Evolutionary conservation across 2,113 vertebrate species (phyloP).

Genomic region (Microcebus lehilahytsara): DNA sequence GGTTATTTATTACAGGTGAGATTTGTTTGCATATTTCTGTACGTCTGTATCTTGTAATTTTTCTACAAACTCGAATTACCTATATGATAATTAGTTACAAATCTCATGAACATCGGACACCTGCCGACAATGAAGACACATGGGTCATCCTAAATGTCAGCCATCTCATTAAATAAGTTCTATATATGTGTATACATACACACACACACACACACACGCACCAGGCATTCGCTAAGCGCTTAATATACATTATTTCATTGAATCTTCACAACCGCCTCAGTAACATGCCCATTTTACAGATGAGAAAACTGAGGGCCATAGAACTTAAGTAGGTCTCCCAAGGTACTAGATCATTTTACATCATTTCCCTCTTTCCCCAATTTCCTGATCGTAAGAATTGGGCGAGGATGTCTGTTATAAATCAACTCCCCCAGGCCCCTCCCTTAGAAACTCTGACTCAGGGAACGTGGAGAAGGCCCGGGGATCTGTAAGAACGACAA

Average conservation of each 20-base stretch:
- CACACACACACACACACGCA: rapidly evolving
- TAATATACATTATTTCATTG: not conserved
- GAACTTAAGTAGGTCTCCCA: not conserved
- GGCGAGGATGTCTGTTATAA: not conserved
- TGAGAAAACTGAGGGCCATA: not conserved
- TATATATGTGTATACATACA: too few relatives aligned
- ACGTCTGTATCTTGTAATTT: not conserved
- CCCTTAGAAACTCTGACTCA: not conserved
- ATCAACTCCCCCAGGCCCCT: too few relatives aligned
- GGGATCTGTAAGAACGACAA: not conserved
- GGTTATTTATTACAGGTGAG: not conserved
- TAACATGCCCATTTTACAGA: not conserved
- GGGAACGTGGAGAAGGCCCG: not conserved
- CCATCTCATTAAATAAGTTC: not conserved
- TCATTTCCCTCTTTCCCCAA: not conserved
- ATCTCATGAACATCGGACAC: not conserved
- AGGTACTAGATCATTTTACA: not conserved
- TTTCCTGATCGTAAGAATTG: not conserved
- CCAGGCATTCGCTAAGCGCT: not conserved
- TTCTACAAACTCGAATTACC: not conserved
- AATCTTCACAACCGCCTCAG: not conserved
- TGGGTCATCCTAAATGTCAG: not conserved
- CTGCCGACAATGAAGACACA: not conserved
- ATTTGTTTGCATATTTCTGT: not conserved
- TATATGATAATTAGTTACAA: not conserved